These are phyloP conservation scores for Pseudobourletiella spinata DNA, from an alignment of 1,140 invertebrate genomes.

Conservation along the genomic window DNA sequence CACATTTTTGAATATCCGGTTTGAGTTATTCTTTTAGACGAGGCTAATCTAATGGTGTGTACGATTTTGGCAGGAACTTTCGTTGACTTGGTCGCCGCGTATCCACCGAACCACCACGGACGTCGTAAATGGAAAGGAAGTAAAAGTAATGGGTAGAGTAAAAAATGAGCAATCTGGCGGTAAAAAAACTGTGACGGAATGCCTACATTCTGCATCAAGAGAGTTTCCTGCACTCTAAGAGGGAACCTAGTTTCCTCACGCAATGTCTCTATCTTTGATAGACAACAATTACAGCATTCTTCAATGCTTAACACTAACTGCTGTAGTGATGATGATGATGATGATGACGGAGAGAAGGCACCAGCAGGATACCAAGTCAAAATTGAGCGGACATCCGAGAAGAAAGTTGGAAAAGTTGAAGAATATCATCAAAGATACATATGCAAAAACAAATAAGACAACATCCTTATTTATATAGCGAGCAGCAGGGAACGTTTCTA, in stretches of 20 bases:
- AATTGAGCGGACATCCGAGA: too few relatives aligned
- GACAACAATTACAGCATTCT: too few relatives aligned
- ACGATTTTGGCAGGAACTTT: slow-evolving; percentile 9
- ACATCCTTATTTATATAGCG: too few relatives aligned
- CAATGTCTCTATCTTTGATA: neutral
- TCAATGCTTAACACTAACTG: too few relatives aligned
- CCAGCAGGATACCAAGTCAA: too few relatives aligned
- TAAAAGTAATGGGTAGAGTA: slow-evolving; percentile 23
- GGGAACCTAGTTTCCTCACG: neutral
- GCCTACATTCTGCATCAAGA: neutral
- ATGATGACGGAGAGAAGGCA: too few relatives aligned
- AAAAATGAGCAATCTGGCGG: neutral
- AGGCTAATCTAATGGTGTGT: neutral
- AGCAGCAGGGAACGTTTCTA: too few relatives aligned
- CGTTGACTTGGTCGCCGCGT: slow-evolving; percentile 14
- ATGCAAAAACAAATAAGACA: too few relatives aligned
- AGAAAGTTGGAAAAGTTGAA: too few relatives aligned
- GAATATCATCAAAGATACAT: too few relatives aligned
- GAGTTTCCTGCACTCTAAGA: neutral
- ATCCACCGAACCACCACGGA: slow-evolving; percentile 7
- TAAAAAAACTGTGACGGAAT: neutral
- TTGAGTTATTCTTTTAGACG: neutral
- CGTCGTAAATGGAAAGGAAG: slow-evolving; percentile 17
- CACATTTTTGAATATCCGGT: neutral
- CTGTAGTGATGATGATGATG: too few relatives aligned